These are phyloP conservation scores for Cydia strobilella DNA, from an alignment of 1,140 invertebrate species.

Conservation along the genomic window DNA sequence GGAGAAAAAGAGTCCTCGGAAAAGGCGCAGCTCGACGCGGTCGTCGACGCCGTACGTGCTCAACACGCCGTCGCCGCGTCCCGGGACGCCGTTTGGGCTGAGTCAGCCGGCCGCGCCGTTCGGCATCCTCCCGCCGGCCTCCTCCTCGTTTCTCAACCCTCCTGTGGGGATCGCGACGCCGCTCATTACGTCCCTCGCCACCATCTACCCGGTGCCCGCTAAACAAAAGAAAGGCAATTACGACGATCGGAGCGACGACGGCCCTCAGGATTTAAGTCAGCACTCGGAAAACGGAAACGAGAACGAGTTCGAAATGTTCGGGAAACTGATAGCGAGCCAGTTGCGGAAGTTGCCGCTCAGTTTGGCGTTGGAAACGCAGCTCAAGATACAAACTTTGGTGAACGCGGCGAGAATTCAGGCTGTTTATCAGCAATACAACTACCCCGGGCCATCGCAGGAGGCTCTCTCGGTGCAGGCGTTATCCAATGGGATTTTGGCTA, in stretches of 20 bases:
- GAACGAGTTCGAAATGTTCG: constrained; percentile 77
- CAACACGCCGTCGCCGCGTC: constrained; percentile 74
- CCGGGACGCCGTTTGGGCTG: constrained; percentile 68
- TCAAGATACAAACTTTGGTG: constrained; percentile 75
- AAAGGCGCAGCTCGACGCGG: constrained; percentile 71
- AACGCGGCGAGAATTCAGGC: constrained; percentile 75
- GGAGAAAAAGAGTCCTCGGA: constrained; percentile 73
- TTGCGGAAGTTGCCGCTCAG: constrained; percentile 72
- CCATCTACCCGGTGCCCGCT: constrained; percentile 67
- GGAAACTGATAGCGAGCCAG: constrained; percentile 74
- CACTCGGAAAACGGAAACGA: constrained; percentile 72
- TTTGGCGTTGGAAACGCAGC: constrained; percentile 71
- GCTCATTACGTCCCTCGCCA: constrained; percentile 67
- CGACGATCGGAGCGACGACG: constrained; percentile 59
- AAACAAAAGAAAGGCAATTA: constrained; percentile 69
- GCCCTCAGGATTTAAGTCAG: constrained; percentile 71
- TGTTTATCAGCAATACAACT: constrained; percentile 75
- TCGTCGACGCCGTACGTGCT: constrained; percentile 75
- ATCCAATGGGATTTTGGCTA: constrained; percentile 71
- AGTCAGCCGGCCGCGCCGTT: constrained; percentile 62
- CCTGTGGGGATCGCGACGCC: constrained; percentile 72
- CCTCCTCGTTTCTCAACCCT: constrained; percentile 65
- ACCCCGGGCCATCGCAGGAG: constrained; percentile 71
- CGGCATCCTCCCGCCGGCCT: constrained; percentile 64
- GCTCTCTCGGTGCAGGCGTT: constrained; percentile 70